These are phyloP conservation scores for Ceriagrion tenellum DNA, from an alignment of 2,888 invertebrate genomes.

Conservation along the genomic window DNA sequence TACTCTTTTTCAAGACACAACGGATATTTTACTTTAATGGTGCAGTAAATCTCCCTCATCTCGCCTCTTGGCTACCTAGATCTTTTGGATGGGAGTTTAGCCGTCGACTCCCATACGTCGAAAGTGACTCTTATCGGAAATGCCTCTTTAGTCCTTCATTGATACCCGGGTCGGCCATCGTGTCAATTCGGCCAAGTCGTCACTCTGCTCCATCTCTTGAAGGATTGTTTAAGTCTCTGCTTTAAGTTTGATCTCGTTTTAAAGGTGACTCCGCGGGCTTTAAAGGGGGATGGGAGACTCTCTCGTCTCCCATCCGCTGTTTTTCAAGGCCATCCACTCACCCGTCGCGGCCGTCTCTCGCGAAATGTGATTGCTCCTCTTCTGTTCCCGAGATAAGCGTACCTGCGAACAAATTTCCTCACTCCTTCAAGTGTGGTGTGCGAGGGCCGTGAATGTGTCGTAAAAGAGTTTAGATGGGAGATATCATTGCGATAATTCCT, in stretches of 20 bases:
- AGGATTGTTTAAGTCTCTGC: not conserved
- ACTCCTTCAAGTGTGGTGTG: not conserved
- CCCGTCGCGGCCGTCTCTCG: not conserved
- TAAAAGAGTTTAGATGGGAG: not conserved
- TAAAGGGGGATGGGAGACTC: constrained; percentile 3
- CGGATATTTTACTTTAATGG: too few species aligned
- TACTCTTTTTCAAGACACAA: too few species aligned
- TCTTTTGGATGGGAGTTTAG: too few species aligned
- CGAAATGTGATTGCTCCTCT: not conserved
- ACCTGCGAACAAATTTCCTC: not conserved
- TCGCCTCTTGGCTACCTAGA: not conserved
- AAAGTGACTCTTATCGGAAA: too few species aligned
- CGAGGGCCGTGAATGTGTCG: not conserved
- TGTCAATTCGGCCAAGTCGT: not conserved
- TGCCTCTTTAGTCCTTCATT: not conserved
- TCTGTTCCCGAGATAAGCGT: not conserved
- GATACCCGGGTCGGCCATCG: not conserved
- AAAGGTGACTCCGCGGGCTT: not conserved
- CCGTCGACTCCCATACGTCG: too few species aligned
- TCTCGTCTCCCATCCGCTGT: not conserved
- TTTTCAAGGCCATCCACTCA: not conserved
- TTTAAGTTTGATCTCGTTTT: constrained; percentile 36
- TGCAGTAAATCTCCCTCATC: not conserved
- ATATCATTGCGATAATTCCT: too few species aligned
- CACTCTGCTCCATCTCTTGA: not conserved